A percentile compares a stretch with the other conserved stretches of the same genome.
Evolutionary conservation across 2,888 invertebrate species (phyloP).

Genomic region (Tachina lurida): DNA sequence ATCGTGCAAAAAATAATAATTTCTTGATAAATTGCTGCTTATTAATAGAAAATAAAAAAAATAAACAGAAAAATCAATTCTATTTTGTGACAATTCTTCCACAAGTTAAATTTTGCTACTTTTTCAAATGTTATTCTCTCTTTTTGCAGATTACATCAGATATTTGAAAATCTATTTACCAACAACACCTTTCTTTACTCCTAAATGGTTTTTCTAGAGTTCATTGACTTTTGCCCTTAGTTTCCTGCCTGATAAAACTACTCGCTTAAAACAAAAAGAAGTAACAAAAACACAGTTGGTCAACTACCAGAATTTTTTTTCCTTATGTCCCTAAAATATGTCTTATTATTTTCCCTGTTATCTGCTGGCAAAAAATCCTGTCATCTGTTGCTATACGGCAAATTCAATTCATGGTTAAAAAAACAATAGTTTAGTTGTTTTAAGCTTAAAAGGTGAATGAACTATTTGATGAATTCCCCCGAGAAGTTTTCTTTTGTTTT

Average conservation of each 20-base stretch:
- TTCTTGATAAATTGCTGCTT: too few species aligned
- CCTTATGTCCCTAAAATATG: slow-evolving; percentile 40
- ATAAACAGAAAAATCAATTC: too few species aligned
- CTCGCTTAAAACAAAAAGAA: neutral
- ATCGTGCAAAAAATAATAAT: too few species aligned
- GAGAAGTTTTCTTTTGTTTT: slow-evolving; percentile 24
- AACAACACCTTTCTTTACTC: neutral
- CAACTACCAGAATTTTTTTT: slow-evolving; percentile 44
- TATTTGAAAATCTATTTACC: slow-evolving; percentile 32
- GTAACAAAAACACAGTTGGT: slow-evolving; percentile 48
- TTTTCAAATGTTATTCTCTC: too few species aligned
- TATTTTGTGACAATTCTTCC: too few species aligned
- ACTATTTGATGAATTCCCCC: slow-evolving; percentile 68
- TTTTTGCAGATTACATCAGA: neutral
- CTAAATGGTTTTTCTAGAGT: slow-evolving; percentile 7
- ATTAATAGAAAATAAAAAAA: too few species aligned
- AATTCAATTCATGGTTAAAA: slow-evolving; percentile 47
- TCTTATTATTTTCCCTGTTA: slow-evolving; percentile 27
- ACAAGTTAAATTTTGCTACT: too few species aligned
- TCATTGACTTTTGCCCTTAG: slow-evolving; percentile 56
- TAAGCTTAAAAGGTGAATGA: slow-evolving; percentile 61
- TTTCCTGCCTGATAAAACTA: slow-evolving; percentile 24
- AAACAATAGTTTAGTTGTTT: slow-evolving; percentile 55
- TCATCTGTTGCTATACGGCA: slow-evolving; percentile 66
- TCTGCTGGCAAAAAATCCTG: slow-evolving; percentile 51